Evolutionary conservation across 2,888 invertebrate species (phyloP).

Genomic region (Cheilosia grossa): DNA sequence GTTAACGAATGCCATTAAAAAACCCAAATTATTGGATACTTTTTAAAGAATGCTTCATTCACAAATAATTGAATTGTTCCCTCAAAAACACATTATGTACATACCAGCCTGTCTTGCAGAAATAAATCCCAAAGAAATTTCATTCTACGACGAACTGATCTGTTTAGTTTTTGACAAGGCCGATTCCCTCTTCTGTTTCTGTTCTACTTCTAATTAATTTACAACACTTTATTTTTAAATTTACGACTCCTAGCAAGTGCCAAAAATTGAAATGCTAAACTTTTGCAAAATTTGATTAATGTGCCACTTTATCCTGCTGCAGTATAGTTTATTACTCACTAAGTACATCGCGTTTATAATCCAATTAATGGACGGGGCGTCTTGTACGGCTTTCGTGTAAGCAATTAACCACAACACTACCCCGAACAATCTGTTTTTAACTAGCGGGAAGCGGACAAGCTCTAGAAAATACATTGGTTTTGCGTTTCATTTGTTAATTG

Average conservation of each 20-base stretch:
- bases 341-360: constrained; percentile 36
- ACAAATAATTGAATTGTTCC: too few relatives aligned
- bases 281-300: constrained; percentile 34
- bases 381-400: constrained; percentile 51
- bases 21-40: too few relatives aligned
- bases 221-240: not conserved
- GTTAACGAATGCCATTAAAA: too few relatives aligned
- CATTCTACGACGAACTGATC: not conserved
- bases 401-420: constrained; percentile 57
- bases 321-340: constrained; percentile 42
- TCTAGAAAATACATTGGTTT: not conserved
- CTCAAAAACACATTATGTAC: too few relatives aligned
- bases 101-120: too few relatives aligned
- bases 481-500: not conserved
- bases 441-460: constrained; percentile 36
- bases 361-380: constrained; percentile 50
- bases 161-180: not conserved
- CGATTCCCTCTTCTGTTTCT: constrained; percentile 1
- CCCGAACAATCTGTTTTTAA: constrained; percentile 40
- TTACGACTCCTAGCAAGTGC: not conserved
- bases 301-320: constrained; percentile 36
- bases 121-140: not conserved
- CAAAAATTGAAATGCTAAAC: not conserved
- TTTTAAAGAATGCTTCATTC: too few relatives aligned
- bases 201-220: not conserved